Evolutionary conservation across 92 coral and sea anemone species (phyloP), one percentile per base, ranked within the genome.

Genomic region (Palythoa grandis): DNA sequence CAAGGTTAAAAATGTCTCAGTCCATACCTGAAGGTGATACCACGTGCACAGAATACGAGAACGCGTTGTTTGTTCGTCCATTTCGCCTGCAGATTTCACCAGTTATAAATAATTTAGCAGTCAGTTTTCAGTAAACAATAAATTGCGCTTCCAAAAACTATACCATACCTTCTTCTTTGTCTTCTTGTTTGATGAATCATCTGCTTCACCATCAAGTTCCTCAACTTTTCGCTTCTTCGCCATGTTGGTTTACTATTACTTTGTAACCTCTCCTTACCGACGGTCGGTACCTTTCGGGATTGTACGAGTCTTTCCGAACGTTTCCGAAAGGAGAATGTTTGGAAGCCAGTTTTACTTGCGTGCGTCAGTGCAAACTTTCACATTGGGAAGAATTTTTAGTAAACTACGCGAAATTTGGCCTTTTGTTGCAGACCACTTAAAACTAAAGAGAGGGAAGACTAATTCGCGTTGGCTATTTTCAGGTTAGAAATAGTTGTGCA

Each of bases 51-150:
- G 66, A 96, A 96, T 68, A 96, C 96, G 2, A 96, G 85, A 12
- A 96, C 99, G 40, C 99, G 92, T 72, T 96, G 98, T 88, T 96
- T 96, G 92, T 96, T 96, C 48, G 96, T 91, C 98, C 96, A 96
- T 73, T 96, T 96, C 50, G 85, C 92, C 93, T 94, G 89, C 43
- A 52, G 74, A 66, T 80, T 47, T 63, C 20, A 66, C 6, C 15
- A 9, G 60, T 14, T 76, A 25, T 12, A 13, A 29, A 52, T 65
- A 17, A 72, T 11, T 72, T 19, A 72, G 6, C 15, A 19, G 19
- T 15, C 25, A 11, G n/a, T 1, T 43, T 24, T 50, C 1, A 50
- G 39, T 5, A 65, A 47, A 63, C 9, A 14, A 15, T 4, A 7
- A 47, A 22, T 7, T 7, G 11, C 22, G 14, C 16, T 24, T 12